phyloP scores from a whole-genome alignment of 2,888 invertebrate genomes.

The Salpingus planirostris region DNA sequence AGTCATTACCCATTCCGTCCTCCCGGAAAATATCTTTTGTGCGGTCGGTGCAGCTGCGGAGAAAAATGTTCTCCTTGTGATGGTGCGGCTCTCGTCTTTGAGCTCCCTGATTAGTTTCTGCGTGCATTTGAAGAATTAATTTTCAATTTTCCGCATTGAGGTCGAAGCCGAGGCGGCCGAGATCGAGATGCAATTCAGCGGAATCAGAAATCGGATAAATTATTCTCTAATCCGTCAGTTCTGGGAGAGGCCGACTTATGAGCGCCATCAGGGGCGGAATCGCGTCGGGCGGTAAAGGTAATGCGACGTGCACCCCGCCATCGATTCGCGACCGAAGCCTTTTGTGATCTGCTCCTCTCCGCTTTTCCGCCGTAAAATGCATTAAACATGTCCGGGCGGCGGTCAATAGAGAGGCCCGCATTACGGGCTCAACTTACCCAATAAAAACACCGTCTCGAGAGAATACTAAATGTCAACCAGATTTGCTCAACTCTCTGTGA shows the following conservation, averaged over 20 bases:
- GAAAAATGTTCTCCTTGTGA: no score
- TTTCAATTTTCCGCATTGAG: no score
- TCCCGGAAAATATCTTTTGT: no score
- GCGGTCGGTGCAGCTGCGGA: no score
- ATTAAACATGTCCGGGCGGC: slow-evolving; percentile 12
- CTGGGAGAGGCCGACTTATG: slow-evolving; percentile 5
- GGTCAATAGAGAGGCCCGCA: slow-evolving; percentile 12
- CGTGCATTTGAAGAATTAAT: no score
- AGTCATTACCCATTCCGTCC: background rate
- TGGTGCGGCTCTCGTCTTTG: no score
- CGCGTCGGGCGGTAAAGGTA: slow-evolving; percentile 6
- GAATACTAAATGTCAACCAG: slow-evolving; percentile 11
- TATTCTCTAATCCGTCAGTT: slow-evolving; percentile 6
- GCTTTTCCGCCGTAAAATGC: slow-evolving; percentile 10
- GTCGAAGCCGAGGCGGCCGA: background rate
- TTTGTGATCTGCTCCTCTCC: slow-evolving; percentile 10
- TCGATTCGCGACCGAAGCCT: slow-evolving; percentile 7
- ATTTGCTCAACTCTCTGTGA: slow-evolving; percentile 6
- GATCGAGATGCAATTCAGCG: background rate
- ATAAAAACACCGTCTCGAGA: slow-evolving; percentile 10
- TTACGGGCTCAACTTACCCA: slow-evolving; percentile 9
- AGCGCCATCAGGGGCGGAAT: slow-evolving; percentile 6
- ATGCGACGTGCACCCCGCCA: slow-evolving; percentile 10
- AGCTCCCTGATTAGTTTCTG: no score
- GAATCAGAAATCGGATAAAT: slow-evolving; percentile 2